phyloP scores from a whole-genome alignment of 2,113 vertebrate species.

The Grammomys dolichurus region DNA sequence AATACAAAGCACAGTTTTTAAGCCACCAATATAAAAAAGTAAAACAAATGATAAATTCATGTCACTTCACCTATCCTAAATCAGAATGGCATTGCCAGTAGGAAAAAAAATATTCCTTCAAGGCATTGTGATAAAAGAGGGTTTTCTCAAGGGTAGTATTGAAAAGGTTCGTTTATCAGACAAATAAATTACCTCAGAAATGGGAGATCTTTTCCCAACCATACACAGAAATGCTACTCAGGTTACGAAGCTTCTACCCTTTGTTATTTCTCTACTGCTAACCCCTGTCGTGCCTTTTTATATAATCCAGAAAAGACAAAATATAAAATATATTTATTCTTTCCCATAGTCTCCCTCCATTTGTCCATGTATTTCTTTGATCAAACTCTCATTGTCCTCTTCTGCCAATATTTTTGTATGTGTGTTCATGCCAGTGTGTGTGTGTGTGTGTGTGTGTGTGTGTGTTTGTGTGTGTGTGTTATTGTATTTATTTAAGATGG shows the following conservation, averaged over 20 bases:
- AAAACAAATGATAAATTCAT: background rate
- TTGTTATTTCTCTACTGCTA: background rate
- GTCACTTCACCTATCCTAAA: background rate
- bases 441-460: background rate
- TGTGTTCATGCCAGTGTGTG: background rate
- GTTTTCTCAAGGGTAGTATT: background rate
- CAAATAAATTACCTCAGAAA: background rate
- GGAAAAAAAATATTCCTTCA: background rate
- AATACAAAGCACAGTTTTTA: background rate
- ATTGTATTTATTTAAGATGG: background rate
- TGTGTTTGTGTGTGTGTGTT: too few relatives aligned
- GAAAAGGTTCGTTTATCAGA: background rate
- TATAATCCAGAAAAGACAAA: background rate
- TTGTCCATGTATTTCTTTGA: background rate
- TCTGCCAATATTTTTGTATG: background rate
- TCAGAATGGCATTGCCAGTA: background rate
- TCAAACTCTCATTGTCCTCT: background rate
- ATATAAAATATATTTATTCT: background rate
- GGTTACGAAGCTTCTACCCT: background rate
- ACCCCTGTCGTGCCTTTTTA: background rate
- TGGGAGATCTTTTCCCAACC: background rate
- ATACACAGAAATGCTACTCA: background rate
- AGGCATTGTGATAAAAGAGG: background rate
- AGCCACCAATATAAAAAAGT: background rate
- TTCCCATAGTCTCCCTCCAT: background rate